Conservation (phyloP, 2,888 invertebrate species). For the Andrena fulva region DNA sequence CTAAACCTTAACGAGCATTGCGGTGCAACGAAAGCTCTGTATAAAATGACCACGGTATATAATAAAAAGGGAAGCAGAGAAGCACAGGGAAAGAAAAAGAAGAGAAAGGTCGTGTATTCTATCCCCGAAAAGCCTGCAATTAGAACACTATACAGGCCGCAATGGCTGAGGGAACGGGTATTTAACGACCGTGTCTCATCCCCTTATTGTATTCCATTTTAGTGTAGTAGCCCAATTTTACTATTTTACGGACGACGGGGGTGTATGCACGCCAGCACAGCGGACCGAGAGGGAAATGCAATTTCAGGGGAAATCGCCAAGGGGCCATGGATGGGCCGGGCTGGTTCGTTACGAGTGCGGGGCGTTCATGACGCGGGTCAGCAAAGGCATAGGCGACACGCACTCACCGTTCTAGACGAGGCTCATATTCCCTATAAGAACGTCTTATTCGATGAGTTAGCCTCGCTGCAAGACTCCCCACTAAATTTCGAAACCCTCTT, state of each 20-base stretch:
- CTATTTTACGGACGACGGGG: slow-evolving; percentile 48
- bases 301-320: slow-evolving; percentile 60
- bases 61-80: background rate
- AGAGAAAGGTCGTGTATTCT: slow-evolving; percentile 7
- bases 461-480: background rate
- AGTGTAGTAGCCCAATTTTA: slow-evolving; percentile 59
- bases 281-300: slow-evolving; percentile 47
- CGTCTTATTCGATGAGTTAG: slow-evolving; percentile 40
- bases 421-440: slow-evolving; percentile 35
- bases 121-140: slow-evolving; percentile 57
- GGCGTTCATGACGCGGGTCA: slow-evolving; percentile 33
- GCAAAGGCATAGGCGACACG: slow-evolving; percentile 23
- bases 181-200: slow-evolving; percentile 53
- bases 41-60: slow-evolving; percentile 22
- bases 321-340: slow-evolving; percentile 31
- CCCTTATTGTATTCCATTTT: slow-evolving; percentile 65
- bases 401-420: slow-evolving; percentile 39
- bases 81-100: background rate
- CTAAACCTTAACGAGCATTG: slow-evolving; percentile 12
- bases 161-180: slow-evolving; percentile 25
- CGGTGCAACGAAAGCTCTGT: background rate
- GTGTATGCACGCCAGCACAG: slow-evolving; percentile 1
- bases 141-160: slow-evolving; percentile 40
- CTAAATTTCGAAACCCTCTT: background rate
- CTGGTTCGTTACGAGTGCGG: slow-evolving; percentile 33